phyloP scores from a whole-genome alignment of 2,113 vertebrate genomes.

The Murina feae region DNA sequence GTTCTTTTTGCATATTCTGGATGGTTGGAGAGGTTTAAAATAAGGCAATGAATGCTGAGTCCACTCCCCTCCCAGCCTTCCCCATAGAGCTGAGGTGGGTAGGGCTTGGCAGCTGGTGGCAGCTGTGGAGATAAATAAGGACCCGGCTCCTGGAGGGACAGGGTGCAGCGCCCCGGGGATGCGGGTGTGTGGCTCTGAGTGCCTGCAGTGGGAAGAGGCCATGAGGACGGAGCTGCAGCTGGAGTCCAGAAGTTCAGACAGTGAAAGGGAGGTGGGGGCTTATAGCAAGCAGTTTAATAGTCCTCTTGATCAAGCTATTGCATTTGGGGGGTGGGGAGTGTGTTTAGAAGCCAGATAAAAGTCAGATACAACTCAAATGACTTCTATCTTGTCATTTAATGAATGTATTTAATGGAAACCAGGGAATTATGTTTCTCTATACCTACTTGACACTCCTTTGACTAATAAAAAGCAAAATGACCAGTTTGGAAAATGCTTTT shows the following conservation, averaged over 20 bases:
- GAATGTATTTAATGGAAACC: constrained; percentile 13
- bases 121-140: constrained; percentile 53
- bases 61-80: fast-evolving
- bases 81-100: constrained; percentile 32
- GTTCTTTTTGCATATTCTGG: background rate
- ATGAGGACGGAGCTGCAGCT: constrained; percentile 43
- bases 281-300: background rate
- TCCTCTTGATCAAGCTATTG: constrained; percentile 22
- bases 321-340: background rate
- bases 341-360: background rate
- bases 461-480: background rate
- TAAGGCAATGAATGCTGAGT: background rate
- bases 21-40: background rate
- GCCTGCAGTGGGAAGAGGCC: background rate
- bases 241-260: constrained; percentile 47
- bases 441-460: background rate
- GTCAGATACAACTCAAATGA: background rate
- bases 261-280: constrained; percentile 61
- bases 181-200: background rate
- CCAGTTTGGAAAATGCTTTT: constrained; percentile 22
- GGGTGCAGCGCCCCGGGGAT: background rate
- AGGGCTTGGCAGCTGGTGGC: constrained; percentile 57
- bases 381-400: background rate
- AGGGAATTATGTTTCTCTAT: background rate
- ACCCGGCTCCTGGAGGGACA: background rate